Base-by-base conservation (phyloP, 2,113 vertebrate species). In the Pelusios castaneus region DNA sequence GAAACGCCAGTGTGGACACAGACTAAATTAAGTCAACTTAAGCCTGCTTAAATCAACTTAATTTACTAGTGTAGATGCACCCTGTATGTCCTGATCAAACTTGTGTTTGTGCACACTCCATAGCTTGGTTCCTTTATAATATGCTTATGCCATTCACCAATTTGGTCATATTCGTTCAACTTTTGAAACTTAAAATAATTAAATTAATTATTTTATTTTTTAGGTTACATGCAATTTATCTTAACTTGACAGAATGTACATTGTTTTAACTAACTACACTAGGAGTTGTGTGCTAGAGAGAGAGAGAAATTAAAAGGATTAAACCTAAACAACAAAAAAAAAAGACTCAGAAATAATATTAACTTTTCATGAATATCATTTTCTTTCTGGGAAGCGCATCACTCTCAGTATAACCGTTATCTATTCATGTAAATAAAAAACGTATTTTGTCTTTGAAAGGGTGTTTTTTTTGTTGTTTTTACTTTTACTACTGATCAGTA, bases 231-330 rank as follows among this genome's bases (percentile, higher is more conserved):
- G 43, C 0, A 0, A 0, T 52, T 54, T 82, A n/a, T n/a, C 88
- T 87, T 78, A 1, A 41, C 85, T 91, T 87, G 13, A 80, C 88
- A 34, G 55, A 90, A 95, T 93, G 93, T 96, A 63, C 84, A 85
- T 88, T 88, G 70, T 89, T 96, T 95, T 94, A 97, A 94, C 94
- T 95, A 94, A 92, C 63, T 94, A 87, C 90, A 94, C 13, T 93
- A 94, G 92, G 92, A 95, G 17, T 22, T 87, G 22, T 51, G 80
- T 52, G 70, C 70, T 83, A 77, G 88, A 52, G 16, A 93, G 76
- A 89, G 4, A 45, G 80, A 81, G 84, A 92, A 75, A 52, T 51
- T n/a, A 5, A 87, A 83, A 89, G 88, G 52, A 55, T 92, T 56
- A 86, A 88, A 91, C 95, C 89, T 86, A 92, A 91, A 80, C 24